Base-by-base conservation (phyloP, 2,113 vertebrate genomes). In the Copsychus sechellarum region DNA sequence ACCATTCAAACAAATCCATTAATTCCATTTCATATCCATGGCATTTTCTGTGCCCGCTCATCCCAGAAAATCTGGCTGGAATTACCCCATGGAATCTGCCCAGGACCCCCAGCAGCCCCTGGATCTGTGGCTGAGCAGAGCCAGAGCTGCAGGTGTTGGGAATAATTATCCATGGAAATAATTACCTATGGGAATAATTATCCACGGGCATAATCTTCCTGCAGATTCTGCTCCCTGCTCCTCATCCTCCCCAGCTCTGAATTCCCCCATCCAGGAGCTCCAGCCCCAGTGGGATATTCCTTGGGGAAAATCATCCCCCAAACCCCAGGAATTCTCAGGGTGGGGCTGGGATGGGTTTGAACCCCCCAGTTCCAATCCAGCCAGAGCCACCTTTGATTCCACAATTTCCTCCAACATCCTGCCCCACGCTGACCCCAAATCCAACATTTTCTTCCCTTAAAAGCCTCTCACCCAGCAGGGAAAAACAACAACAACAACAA, bases 321-420 rank as follows among this genome's bases (percentile, higher is more conserved):
- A 18, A 43, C 45, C 7, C 8, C 1, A 2, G 38, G 54, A 70
- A 23, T 3, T 5, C 16, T 66, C 1, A 0, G 14, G 0, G 12
- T 7, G 15, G 45, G 33, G 28, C 36, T 33, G 77, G 45, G 42
- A 31, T 29, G 29, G 31, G 8, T 10, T 3, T 6, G 58, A 73
- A 8, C 4, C 60, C 45, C 42, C 28, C 1, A 0, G 57, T 36
- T 33, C 43, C 40, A 4, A 0, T 28, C 33, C 18, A 10, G 3
- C 19, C 1, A 0, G 53, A 77, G 14, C 42, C 65, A 12, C 23
- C 33, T 74, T 43, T 19, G 4, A 36, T 33, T 69, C 77, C 72
- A 8, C 3, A 1, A 15, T 77, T 72, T 57, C 7, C 71, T 36
- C 2, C 6, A 5, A 6, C 74, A 66, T 69, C 62, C 67, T 5